These are phyloP conservation scores for Tethea ocularis DNA, from an alignment of 2,888 invertebrate genomes.

Conservation along the genomic window DNA sequence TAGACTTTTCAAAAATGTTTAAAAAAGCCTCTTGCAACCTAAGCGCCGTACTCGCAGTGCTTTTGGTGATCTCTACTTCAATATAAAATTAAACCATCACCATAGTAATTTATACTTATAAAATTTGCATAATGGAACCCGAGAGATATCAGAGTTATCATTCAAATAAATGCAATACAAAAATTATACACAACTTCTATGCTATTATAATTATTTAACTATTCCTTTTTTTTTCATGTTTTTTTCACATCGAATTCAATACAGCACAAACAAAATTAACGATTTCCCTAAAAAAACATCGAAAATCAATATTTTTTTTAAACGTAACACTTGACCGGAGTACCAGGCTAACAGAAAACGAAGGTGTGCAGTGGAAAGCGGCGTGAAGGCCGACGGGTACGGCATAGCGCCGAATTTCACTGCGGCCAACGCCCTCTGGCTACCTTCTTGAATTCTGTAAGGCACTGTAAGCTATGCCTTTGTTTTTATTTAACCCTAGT, in stretches of 20 bases:
- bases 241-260: neutral
- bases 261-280: neutral
- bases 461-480: slow-evolving; percentile 8
- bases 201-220: too few species aligned
- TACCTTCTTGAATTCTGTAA: slow-evolving; percentile 43
- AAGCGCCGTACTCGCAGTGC: too few species aligned
- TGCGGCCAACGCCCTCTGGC: slow-evolving; percentile 59
- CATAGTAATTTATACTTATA: too few species aligned
- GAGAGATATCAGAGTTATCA: too few species aligned
- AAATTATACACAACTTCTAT: too few species aligned
- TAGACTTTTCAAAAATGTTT: too few species aligned
- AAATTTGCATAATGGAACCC: too few species aligned
- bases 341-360: slow-evolving; percentile 63
- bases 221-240: neutral
- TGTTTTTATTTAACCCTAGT: neutral
- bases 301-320: slow-evolving; percentile 41
- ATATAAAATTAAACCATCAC: too few species aligned
- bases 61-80: too few species aligned
- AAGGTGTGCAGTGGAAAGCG: slow-evolving; percentile 64
- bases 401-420: slow-evolving; percentile 64
- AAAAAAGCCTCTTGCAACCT: too few species aligned
- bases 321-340: slow-evolving; percentile 34
- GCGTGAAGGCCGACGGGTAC: slow-evolving; percentile 59
- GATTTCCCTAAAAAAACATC: neutral
- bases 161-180: too few species aligned